Percentiles rank a stretch among this genome's conserved stretches.
These are phyloP conservation scores for Apostichopus californicus DNA, from an alignment of 35 echinoderm and acorn worm genomes.

Conservation along the genomic window DNA sequence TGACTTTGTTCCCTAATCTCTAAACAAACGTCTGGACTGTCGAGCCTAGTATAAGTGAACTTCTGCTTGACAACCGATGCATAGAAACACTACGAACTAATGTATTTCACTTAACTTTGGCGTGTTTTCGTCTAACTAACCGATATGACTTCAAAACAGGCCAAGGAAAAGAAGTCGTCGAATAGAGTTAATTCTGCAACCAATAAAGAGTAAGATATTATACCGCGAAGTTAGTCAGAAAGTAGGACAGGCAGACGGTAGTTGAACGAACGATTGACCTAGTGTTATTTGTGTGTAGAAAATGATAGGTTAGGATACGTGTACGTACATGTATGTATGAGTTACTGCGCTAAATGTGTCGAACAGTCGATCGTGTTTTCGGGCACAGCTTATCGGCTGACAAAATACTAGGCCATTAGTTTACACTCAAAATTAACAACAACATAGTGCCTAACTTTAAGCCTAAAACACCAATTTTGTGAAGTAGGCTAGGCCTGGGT, in stretches of 20 bases:
- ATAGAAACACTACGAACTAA: not conserved
- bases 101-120: constrained; percentile 2
- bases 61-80: constrained; percentile 46
- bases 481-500: too few species aligned
- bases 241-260: not conserved
- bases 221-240: not conserved
- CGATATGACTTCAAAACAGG: constrained; percentile 91
- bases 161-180: constrained; percentile 92
- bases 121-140: constrained; percentile 13
- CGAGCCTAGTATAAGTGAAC: not conserved
- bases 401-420: too few species aligned
- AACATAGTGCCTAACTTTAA: too few species aligned
- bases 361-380: too few species aligned
- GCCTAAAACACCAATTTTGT: too few species aligned
- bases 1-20: not conserved
- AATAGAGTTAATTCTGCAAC: constrained; percentile 93
- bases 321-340: not conserved
- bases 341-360: too few species aligned
- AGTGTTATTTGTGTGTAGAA: constrained; percentile 1
- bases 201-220: constrained; percentile 91
- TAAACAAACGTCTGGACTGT: not conserved
- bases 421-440: too few species aligned
- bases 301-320: not conserved
- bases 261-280: not conserved
- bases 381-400: too few species aligned